phyloP scores from a whole-genome alignment of 2,888 invertebrate genomes.

The Clitarchus hookeri region DNA sequence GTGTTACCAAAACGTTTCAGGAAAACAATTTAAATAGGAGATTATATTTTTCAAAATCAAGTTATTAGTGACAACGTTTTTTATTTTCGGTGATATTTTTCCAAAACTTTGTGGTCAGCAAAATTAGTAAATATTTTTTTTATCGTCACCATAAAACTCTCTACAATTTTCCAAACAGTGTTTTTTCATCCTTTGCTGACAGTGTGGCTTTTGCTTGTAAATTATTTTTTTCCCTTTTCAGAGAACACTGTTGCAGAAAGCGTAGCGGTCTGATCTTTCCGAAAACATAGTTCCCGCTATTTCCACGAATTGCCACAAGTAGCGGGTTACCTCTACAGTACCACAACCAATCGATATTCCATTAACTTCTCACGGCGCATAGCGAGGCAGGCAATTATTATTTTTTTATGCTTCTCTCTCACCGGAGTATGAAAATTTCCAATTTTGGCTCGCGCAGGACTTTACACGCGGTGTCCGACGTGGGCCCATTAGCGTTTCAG shows the following conservation, averaged over 20 bases:
- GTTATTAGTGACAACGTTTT: too few species aligned
- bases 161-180: too few species aligned
- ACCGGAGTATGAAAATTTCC: background rate
- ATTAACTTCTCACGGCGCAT: background rate
- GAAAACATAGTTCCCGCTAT: background rate
- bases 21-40: too few species aligned
- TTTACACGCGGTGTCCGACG: background rate
- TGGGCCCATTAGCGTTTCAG: background rate
- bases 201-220: too few species aligned
- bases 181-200: too few species aligned
- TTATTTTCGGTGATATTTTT: too few species aligned
- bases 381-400: conserved; percentile 1
- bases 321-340: background rate
- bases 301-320: background rate
- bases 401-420: background rate
- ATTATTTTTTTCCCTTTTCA: background rate
- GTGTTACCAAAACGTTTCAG: too few species aligned
- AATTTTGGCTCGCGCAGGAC: background rate
- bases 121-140: too few species aligned
- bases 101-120: too few species aligned
- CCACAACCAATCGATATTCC: background rate
- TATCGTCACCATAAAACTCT: too few species aligned
- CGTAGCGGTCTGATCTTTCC: background rate
- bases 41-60: too few species aligned
- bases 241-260: background rate